These are phyloP conservation scores for Periplaneta americana DNA, from an alignment of 1,140 invertebrate species.

Conservation along the genomic window DNA sequence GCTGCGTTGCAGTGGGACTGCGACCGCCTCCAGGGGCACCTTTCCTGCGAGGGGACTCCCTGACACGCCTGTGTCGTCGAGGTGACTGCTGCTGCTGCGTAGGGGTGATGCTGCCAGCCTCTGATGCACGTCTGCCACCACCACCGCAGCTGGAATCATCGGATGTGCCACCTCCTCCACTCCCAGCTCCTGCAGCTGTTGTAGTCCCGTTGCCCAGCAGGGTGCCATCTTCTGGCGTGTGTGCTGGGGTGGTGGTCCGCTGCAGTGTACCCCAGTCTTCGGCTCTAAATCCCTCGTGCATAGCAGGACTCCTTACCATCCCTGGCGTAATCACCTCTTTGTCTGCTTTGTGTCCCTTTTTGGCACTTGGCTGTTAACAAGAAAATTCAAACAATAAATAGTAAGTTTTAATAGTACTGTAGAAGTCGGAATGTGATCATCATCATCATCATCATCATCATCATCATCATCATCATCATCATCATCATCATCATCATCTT, in stretches of 20 bases:
- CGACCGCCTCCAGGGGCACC: conserved; percentile 36
- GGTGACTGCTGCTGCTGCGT: conserved; percentile 27
- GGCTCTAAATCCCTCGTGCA: conserved; percentile 35
- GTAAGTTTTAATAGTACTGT: too few relatives aligned
- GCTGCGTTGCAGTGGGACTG: conserved; percentile 37
- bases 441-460: too few relatives aligned
- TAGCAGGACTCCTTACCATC: conserved; percentile 37
- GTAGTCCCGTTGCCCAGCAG: not conserved
- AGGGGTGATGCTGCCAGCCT: conserved; percentile 20
- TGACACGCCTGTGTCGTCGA: conserved; percentile 50
- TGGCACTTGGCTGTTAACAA: not conserved
- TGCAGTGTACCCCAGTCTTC: conserved; percentile 38
- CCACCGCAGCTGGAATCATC: conserved; percentile 59
- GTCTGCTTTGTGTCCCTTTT: conserved; percentile 3
- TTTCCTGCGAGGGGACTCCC: conserved; percentile 61
- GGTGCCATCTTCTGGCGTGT: conserved; percentile 27
- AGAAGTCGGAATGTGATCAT: too few relatives aligned
- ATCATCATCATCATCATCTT: too few relatives aligned
- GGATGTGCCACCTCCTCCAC: conserved; percentile 41
- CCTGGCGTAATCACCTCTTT: conserved; percentile 34
- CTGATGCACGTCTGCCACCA: not conserved
- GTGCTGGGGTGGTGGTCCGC: conserved; percentile 23
- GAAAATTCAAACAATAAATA: too few relatives aligned
- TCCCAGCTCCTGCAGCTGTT: not conserved
- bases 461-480: too few relatives aligned